phyloP scores from a whole-genome alignment of 2,888 invertebrate genomes.

The Villa cingulata region DNA sequence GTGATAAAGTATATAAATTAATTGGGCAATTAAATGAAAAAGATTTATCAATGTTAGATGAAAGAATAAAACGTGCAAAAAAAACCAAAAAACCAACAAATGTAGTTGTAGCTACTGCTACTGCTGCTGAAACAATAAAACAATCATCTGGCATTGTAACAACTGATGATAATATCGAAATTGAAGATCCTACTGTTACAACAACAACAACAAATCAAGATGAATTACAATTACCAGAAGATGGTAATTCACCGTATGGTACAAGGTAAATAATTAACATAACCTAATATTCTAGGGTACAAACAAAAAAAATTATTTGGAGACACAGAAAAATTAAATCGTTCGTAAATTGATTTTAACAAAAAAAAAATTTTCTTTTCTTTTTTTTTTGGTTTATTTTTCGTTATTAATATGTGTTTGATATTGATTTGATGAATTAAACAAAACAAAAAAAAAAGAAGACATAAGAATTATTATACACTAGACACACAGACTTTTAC shows the following conservation, averaged over 20 bases:
- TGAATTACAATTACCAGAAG: conserved; percentile 29
- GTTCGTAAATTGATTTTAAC: neutral
- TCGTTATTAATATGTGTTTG: too few relatives aligned
- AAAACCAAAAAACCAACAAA: conserved; percentile 43
- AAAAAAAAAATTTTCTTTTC: neutral
- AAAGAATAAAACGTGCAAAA: conserved; percentile 84
- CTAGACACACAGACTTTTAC: too few relatives aligned
- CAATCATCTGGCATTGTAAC: conserved; percentile 16
- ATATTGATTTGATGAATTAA: too few relatives aligned
- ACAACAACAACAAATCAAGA: too few relatives aligned
- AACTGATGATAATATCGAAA: conserved; percentile 29
- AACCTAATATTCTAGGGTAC: too few relatives aligned
- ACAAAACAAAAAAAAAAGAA: too few relatives aligned
- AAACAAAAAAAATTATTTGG: too few relatives aligned
- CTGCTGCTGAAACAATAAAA: conserved; percentile 34
- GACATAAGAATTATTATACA: too few relatives aligned
- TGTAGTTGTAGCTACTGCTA: conserved; percentile 21
- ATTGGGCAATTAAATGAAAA: conserved; percentile 90
- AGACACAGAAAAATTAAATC: neutral
- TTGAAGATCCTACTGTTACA: conserved; percentile 32
- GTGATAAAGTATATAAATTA: conserved; percentile 78
- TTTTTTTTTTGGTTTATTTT: too few relatives aligned
- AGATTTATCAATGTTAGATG: conserved; percentile 85
- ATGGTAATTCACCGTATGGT: conserved; percentile 22
- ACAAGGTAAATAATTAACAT: conserved; percentile 11